Conservation (phyloP, 2,888 invertebrate genomes). For the Parthenolecanium corni region DNA sequence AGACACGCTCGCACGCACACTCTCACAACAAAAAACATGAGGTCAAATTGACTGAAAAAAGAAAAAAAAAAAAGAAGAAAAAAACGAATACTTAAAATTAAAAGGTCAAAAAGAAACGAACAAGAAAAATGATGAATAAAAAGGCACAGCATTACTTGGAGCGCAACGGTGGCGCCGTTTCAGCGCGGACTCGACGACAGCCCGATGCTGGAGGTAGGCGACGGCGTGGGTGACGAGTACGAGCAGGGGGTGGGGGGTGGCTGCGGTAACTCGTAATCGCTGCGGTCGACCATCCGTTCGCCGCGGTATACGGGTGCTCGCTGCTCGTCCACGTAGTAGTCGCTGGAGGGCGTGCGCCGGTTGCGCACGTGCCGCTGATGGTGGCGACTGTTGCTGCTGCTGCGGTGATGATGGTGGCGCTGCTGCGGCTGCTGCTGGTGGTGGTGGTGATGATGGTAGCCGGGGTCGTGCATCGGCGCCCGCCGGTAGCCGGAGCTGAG, state of each 20-base stretch:
- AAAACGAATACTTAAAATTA: too few species aligned
- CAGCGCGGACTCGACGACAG: constrained; percentile 44
- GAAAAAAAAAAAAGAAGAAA: too few species aligned
- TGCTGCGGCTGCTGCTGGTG: not conserved
- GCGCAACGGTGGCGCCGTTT: constrained; percentile 75
- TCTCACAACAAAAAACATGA: too few species aligned
- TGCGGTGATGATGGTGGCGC: not conserved
- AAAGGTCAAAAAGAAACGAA: too few species aligned
- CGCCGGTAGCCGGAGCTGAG: not conserved
- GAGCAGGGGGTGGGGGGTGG: constrained; percentile 48
- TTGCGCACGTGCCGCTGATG: not conserved
- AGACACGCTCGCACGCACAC: too few species aligned
- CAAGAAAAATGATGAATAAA: too few species aligned
- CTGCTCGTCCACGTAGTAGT: not conserved
- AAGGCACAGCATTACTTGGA: not conserved
- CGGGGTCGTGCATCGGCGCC: not conserved
- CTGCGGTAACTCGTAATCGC: constrained; percentile 46
- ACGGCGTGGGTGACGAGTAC: constrained; percentile 36
- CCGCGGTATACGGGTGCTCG: not conserved
- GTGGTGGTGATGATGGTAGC: not conserved
- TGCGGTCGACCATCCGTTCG: constrained; percentile 42
- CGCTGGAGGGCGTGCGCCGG: not conserved
- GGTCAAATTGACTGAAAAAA: too few species aligned
- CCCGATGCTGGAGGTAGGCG: constrained; percentile 43
- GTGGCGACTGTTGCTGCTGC: not conserved